Base-by-base conservation (phyloP, 2,797 vertebrate species). In the Enteromius thamalakanensis region DNA sequence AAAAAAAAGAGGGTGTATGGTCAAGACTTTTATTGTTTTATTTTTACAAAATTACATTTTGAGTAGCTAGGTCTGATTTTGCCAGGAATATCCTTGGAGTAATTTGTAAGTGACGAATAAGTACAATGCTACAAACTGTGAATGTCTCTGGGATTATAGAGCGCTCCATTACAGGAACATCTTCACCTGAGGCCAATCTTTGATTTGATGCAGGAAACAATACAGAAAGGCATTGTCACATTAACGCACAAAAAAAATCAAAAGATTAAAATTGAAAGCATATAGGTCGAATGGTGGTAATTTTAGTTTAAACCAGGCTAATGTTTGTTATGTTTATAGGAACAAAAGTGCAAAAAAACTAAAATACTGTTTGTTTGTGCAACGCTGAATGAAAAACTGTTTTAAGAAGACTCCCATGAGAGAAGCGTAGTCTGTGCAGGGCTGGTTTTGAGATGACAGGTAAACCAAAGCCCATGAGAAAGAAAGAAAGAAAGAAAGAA, bases 361-460 rank as follows among this genome's bases (percentile, higher is more conserved):
- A 21, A 77, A 76, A 40, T 21, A 4, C 4, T 58, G 72, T 76
- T 69, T 80, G 60, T 76, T 84, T 78, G 42, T 76, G 32, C 37
- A 53, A 58, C 21, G 47, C 47, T 49, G 42, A 84, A 74, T 80
- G n/a, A 84, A 81, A 79, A 75, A 79, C 72, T 40, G 64, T 68
- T 71, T 62, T 80, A 65, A 84, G 75, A 78, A 74, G 70, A 75
- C 40, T 87, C 72, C 60, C 51, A 65, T 37, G 68, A 58, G 62
- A 71, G 51, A 42, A 49, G 14, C 12, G 12, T 62, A 64, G 49
- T 49, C 78, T 55, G 26, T 29, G 53, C 34, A 53, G 17, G 6
- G 29, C 75, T 70, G 65, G 21, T 45, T 71, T n/a, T 78, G 64
- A 74, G 26, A 82, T 76, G 76, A 71, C 51, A 49, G n/a, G 45